Conservation (phyloP, 1,140 invertebrate species). For the Hylaeus anthracinus region DNA sequence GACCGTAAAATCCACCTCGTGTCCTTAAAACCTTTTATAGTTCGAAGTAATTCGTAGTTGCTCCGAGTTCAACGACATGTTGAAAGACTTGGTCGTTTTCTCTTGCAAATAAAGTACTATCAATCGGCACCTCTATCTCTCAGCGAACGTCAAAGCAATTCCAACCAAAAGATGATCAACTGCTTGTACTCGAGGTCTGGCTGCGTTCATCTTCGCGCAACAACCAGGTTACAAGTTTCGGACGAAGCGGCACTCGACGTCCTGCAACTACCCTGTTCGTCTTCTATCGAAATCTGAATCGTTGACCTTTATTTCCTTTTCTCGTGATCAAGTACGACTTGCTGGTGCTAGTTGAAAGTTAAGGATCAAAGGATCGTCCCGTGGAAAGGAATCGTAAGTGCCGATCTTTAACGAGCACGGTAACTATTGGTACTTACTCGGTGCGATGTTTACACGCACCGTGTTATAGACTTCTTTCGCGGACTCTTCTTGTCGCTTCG, state of each 20-base stretch:
- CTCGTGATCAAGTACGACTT: no score
- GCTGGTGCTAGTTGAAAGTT: no score
- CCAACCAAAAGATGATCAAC: neutral
- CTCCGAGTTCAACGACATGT: neutral
- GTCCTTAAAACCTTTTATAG: no score
- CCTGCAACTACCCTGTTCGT: neutral
- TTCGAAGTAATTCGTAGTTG: no score
- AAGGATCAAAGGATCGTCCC: conserved; percentile 1
- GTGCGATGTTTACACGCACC: conserved; percentile 57
- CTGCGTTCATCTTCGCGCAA: neutral
- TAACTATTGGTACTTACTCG: conserved; percentile 62
- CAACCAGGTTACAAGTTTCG: neutral
- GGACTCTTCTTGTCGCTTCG: conserved; percentile 40
- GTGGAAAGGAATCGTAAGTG: conserved; percentile 33
- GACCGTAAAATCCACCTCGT: no score
- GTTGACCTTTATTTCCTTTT: no score
- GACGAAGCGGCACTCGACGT: neutral
- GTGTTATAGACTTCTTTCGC: conserved; percentile 57
- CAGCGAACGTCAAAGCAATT: neutral
- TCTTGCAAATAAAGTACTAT: neutral
- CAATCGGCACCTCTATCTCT: neutral
- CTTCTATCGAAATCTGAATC: neutral
- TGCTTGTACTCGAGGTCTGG: neutral
- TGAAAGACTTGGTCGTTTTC: neutral
- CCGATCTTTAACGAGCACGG: conserved; percentile 61